Base-by-base conservation (phyloP, 2,797 vertebrate species). In the Orestias chungarensis region DNA sequence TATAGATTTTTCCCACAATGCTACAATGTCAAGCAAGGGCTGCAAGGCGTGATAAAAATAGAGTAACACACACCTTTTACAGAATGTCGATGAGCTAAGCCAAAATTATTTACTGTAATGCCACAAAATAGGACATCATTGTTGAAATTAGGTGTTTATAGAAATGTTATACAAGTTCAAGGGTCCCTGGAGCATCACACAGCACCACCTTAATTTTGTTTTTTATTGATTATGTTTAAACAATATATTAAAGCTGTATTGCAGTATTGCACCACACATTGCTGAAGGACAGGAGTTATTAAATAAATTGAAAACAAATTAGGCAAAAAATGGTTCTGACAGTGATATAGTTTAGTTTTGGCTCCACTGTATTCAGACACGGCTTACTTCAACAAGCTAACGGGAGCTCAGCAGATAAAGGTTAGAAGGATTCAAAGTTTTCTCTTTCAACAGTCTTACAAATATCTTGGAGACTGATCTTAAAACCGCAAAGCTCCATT, bases 361-460 rank as follows among this genome's bases (percentile, higher is more conserved):
- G 76, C 59, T 84, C 89, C 80, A 70, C 70, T 11, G 43, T 18
- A 54, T 73, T 77, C 25, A 9, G 79, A 84, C 74, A 50, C 50
- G 68, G 85, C 73, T 88, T 89, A 79, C 89, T 90, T 87, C 87
- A 92, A 89, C 86, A 86, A 75, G 73, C 61, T 74, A 80, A 80
- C 86, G 79, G n/a, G n/a, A n/a, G 82, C 83, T 64, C 47, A 77
- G 77, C 80, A 86, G 77, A 87, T 72, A 81, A 86, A 71, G 46
- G 12, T 64, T 31, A 25, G 69, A 84, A 84, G 84, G 86, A 90
- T 90, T 87, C 74, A 78, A 87, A 91, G 86, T 92, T 92, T 91
- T 91, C 87, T 92, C 83, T 91, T 83, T 83, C 88, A 91, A 90
- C 90, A 90, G 74, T 70, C 78, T 69, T 55, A 66, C 68, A 76